Evolutionary conservation across 2,113 vertebrate genomes (phyloP).

Genomic region (Phylloscopus whistleri): DNA sequence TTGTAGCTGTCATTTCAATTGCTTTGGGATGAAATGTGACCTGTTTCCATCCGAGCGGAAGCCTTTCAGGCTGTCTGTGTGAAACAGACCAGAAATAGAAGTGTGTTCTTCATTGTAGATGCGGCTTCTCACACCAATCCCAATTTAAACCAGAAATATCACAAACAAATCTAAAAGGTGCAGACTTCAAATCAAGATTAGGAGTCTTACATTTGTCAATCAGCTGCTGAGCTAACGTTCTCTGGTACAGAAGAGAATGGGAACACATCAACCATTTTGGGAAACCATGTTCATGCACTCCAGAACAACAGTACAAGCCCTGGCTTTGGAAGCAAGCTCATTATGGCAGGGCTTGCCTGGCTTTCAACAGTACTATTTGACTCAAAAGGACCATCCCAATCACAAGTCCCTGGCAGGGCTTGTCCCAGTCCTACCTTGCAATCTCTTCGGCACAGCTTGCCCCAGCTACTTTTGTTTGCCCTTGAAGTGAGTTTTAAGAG

Average conservation of each 20-base stretch:
- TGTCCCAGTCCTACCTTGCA: fast-evolving
- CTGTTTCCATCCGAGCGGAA: not conserved
- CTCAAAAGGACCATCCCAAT: not conserved
- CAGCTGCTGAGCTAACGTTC: not conserved
- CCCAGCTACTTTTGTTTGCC: not conserved
- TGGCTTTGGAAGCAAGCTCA: not conserved
- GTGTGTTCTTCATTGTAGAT: not conserved
- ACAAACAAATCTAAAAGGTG: not conserved
- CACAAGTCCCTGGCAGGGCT: not conserved
- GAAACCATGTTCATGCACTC: not conserved
- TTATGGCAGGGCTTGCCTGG: not conserved
- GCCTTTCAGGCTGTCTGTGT: not conserved
- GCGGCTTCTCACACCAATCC: not conserved
- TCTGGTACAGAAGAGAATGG: not conserved
- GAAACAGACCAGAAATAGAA: constrained; percentile 17
- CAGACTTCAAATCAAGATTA: not conserved
- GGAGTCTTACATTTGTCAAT: not conserved
- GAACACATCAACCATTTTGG: not conserved
- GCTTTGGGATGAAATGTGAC: constrained; percentile 1
- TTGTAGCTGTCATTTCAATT: not conserved
- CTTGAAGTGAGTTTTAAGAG: not conserved
- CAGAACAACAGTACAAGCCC: not conserved
- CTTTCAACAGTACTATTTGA: fast-evolving
- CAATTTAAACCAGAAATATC: constrained; percentile 25
- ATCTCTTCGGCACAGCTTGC: not conserved